Evolutionary conservation across 1,140 invertebrate genomes (phyloP).

Genomic region (Bombus sibiricus): DNA sequence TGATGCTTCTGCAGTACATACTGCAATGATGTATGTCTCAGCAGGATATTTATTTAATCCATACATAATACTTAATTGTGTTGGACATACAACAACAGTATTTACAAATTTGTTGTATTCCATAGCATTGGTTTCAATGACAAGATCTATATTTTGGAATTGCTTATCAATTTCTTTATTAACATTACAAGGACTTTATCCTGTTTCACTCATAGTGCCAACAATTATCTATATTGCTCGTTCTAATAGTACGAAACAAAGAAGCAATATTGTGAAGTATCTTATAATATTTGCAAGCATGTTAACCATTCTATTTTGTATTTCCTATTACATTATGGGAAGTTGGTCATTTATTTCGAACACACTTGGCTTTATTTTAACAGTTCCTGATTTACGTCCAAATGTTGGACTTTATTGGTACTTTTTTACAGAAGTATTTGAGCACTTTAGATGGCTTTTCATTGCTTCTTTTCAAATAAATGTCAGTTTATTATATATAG

Average conservation of each 20-base stretch:
- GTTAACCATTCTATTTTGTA: constrained; percentile 69
- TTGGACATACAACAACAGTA: constrained; percentile 95
- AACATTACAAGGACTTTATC: constrained; percentile 94
- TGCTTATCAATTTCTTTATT: constrained; percentile 89
- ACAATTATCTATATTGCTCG: constrained; percentile 84
- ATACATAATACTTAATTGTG: constrained; percentile 94
- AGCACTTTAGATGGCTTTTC: constrained; percentile 98
- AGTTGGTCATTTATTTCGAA: constrained; percentile 77
- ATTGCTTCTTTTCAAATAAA: constrained; percentile 99
- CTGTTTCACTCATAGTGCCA: constrained; percentile 92
- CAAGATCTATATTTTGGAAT: constrained; percentile 86
- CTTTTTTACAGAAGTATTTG: constrained; percentile 99
- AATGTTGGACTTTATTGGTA: constrained; percentile 99
- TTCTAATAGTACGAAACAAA: constrained; percentile 63
- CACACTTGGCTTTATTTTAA: constrained; percentile 78
- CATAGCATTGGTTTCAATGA: constrained; percentile 87
- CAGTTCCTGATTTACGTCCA: constrained; percentile 95
- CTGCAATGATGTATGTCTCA: constrained; percentile 85
- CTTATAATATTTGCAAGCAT: constrained; percentile 76
- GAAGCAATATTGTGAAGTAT: constrained; percentile 55
- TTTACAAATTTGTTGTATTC: constrained; percentile 94
- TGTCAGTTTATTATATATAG: constrained; percentile 93
- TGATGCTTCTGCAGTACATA: constrained; percentile 49
- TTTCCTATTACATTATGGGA: constrained; percentile 76
- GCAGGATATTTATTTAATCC: constrained; percentile 96